Percentiles rank a stretch among this genome's conserved stretches.
Conservation (phyloP, 2,113 vertebrate genomes). For the Hylia prasina region DNA sequence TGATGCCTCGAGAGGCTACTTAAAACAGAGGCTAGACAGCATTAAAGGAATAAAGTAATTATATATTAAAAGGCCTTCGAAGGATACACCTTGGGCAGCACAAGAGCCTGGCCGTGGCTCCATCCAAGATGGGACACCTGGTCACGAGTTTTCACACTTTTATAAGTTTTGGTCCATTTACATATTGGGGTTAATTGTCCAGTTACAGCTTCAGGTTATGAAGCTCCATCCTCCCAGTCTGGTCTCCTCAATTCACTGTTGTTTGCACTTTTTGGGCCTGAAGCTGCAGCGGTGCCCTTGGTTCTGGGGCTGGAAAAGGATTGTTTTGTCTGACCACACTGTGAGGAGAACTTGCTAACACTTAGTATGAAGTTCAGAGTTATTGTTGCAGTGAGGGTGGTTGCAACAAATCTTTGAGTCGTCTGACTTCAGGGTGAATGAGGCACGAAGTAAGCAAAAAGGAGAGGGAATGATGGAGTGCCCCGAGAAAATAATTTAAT, state of each 20-base stretch:
- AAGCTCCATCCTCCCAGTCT: background rate
- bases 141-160: background rate
- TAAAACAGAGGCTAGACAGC: background rate
- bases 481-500: background rate
- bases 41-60: background rate
- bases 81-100: background rate
- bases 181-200: background rate
- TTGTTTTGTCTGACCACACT: background rate
- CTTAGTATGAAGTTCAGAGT: background rate
- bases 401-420: background rate
- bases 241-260: background rate
- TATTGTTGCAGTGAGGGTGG: background rate
- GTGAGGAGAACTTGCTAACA: background rate
- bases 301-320: background rate
- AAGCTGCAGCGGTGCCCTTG: background rate
- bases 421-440: background rate
- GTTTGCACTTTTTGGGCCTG: background rate
- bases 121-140: background rate
- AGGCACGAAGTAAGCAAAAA: background rate
- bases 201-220: background rate
- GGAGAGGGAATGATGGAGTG: background rate
- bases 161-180: background rate
- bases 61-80: background rate
- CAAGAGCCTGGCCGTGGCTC: background rate
- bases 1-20: background rate